These are phyloP conservation scores for Baccha elongata DNA, from an alignment of 2,888 invertebrate genomes.

Conservation along the genomic window DNA sequence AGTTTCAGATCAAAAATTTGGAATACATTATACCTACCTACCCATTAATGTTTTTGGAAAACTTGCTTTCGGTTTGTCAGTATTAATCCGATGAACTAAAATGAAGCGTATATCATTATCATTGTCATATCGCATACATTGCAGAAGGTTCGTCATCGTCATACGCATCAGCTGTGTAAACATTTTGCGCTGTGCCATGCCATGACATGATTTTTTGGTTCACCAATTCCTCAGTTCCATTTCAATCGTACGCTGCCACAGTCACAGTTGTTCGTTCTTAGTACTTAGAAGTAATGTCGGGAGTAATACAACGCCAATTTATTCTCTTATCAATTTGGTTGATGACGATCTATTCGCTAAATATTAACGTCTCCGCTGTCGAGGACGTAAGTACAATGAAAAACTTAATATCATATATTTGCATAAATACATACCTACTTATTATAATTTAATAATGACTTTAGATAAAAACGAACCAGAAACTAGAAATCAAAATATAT, in stretches of 20 bases:
- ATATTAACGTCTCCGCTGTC: background rate
- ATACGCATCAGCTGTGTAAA: background rate
- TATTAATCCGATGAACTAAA: too few species aligned
- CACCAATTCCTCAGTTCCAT: slow-evolving; percentile 30
- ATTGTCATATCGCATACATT: too few species aligned
- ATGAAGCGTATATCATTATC: too few species aligned
- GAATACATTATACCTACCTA: too few species aligned
- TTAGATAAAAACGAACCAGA: slow-evolving; percentile 37
- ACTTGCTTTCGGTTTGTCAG: too few species aligned
- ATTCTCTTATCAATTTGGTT: slow-evolving; percentile 29
- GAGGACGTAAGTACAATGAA: slow-evolving; percentile 26
- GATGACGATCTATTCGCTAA: background rate
- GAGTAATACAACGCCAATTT: background rate
- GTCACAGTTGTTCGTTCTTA: slow-evolving; percentile 20
- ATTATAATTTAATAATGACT: too few species aligned
- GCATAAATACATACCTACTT: background rate
- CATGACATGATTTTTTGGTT: slow-evolving; percentile 16
- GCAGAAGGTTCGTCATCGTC: background rate
- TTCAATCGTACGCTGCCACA: slow-evolving; percentile 39
- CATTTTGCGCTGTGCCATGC: background rate
- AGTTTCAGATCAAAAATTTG: too few species aligned
- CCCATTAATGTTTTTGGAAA: too few species aligned
- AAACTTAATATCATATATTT: background rate
- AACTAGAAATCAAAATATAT: slow-evolving; percentile 78
- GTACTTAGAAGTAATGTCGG: slow-evolving; percentile 24